Evolutionary conservation across 2,888 invertebrate species (phyloP).

Genomic region (Rhamnusium bicolor): DNA sequence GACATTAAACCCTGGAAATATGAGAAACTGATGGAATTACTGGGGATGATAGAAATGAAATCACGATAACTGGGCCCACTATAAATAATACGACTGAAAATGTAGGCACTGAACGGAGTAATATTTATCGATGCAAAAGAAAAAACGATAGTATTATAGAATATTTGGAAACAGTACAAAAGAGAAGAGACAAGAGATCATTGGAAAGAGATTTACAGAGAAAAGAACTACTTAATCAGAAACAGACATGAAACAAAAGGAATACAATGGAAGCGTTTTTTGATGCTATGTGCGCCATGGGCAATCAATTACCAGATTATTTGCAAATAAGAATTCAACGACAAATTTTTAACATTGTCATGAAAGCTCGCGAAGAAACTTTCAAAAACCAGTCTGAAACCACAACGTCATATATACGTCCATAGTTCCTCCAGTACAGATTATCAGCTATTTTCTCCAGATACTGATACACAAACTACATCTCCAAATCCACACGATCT

Average conservation of each 20-base stretch:
- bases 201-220: background rate
- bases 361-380: background rate
- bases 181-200: background rate
- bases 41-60: background rate
- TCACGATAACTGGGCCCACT: background rate
- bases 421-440: too few relatives aligned
- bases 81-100: background rate
- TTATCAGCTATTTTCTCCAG: too few relatives aligned
- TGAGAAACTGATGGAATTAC: slow-evolving; percentile 25
- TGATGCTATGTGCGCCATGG: too few relatives aligned
- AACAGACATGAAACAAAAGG: background rate
- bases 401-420: too few relatives aligned
- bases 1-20: slow-evolving; percentile 25
- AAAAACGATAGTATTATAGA: background rate
- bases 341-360: slow-evolving; percentile 27
- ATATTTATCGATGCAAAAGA: background rate
- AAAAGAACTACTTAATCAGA: background rate
- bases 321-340: slow-evolving; percentile 33
- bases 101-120: too few relatives aligned
- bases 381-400: background rate
- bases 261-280: background rate
- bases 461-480: too few relatives aligned
- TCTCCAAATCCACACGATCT: too few relatives aligned
- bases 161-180: background rate
- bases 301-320: slow-evolving; percentile 16